Base-by-base conservation (phyloP, 2,888 invertebrate genomes). In the Scaptomyza tumidula region DNA sequence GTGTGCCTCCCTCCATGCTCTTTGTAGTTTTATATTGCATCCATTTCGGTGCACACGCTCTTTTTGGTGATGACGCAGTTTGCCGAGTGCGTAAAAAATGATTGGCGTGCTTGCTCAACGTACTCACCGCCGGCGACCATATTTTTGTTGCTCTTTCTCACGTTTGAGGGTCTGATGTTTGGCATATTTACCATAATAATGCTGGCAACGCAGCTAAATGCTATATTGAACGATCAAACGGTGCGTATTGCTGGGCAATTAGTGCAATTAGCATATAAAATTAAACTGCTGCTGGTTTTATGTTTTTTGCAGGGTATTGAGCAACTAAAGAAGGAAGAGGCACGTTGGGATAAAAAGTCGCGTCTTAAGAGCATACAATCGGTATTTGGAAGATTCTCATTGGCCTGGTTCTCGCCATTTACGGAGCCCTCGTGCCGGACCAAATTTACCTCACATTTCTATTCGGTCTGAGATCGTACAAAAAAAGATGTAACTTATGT, bases 221-320 rank as follows among this genome's bases (percentile, higher is more conserved):
- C 99, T 29, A 99, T 99, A 90, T 98, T 98, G 95, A 97, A 98
- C 90, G 99, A 99, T 92, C 98, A 99, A 93, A 99, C 99, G 83
- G 98, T 97, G 92, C 92, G 93, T 91, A 50, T 55, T 11, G 9
- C 27, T 16, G 5, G 19, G 6, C 9, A 45, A 35, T 27, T 39
- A 33, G 10, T 24, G 11, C 3, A 10, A n/a, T 14, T 6, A n/a
- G 58, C 10, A 41, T 58, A 14, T 4, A 6, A 37, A 31, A 41
- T 54, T 59, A 37, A 53, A 27, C 35, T 52, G 19, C 46, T 52
- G 19, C 44, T 13, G n/a, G 19, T 35, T 46, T 14, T 31, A n/a
- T 45, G 54, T 16, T 31, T n/a, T 46, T 54, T 93, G 91, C 48
- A 98, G 97, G 98, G 98, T 44, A 99, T 99, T 81, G 99, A 99